Evolutionary conservation across 2,797 vertebrate species (phyloP).

Genomic region (Melopsittacus undulatus): DNA sequence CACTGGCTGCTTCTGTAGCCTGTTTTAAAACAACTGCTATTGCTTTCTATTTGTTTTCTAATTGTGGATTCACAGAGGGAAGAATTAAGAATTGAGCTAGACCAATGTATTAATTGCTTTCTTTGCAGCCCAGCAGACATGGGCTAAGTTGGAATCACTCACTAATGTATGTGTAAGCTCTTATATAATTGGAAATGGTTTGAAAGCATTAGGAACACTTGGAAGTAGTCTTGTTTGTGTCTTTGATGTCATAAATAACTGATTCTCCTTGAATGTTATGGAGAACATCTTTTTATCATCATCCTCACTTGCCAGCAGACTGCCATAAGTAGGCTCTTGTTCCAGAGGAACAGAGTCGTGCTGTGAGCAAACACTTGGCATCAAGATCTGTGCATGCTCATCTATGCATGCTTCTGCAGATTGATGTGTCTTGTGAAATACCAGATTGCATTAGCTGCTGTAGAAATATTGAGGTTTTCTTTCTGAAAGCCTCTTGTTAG

Average conservation of each 20-base stretch:
- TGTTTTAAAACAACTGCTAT: not conserved
- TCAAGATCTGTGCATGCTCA: not conserved
- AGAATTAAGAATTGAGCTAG: not conserved
- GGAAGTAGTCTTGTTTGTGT: not conserved
- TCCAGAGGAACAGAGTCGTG: not conserved
- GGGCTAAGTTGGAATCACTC: not conserved
- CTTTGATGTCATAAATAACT: not conserved
- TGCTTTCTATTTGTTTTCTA: not conserved
- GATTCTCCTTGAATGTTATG: not conserved
- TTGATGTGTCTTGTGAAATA: not conserved
- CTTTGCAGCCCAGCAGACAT: not conserved
- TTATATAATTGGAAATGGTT: not conserved
- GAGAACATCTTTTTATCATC: not conserved
- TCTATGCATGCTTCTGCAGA: not conserved
- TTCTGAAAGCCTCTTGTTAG: not conserved
- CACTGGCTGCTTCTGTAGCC: not conserved
- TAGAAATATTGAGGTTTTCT: not conserved
- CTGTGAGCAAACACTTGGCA: slow-evolving; percentile 13
- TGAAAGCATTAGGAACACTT: not conserved
- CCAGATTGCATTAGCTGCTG: not conserved
- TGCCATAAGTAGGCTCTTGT: not conserved
- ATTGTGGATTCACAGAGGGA: not conserved
- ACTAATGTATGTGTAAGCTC: not conserved
- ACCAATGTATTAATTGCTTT: not conserved
- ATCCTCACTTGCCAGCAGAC: not conserved